phyloP scores from a whole-genome alignment of 1,140 invertebrate genomes.

The Himalopsyche phryganea region DNA sequence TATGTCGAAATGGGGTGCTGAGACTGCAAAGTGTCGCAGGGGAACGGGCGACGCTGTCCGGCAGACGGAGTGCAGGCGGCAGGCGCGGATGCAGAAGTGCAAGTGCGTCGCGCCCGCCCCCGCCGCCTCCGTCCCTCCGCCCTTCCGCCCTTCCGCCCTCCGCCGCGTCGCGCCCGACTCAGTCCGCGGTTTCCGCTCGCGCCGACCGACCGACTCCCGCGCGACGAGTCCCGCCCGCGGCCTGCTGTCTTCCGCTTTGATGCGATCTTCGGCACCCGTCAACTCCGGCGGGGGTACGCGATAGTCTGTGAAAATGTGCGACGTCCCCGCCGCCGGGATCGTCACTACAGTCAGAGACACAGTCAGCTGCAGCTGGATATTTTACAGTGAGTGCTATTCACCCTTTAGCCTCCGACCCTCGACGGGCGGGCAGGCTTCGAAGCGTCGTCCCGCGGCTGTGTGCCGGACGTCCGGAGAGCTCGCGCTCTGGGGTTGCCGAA shows the following conservation, averaged over 20 bases:
- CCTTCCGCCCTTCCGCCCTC: conserved; percentile 1
- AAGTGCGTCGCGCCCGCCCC: background rate
- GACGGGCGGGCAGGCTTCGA: too few species aligned
- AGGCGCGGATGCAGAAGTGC: background rate
- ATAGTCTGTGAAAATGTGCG: conserved; percentile 44
- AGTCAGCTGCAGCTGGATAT: conserved; percentile 60
- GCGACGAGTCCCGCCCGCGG: background rate
- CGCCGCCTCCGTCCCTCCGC: background rate
- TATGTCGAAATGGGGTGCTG: background rate
- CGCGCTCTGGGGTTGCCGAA: too few species aligned
- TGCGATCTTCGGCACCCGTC: background rate
- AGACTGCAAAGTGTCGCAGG: background rate
- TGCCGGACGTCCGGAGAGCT: too few species aligned
- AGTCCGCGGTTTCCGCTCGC: background rate
- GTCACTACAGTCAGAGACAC: conserved; percentile 56
- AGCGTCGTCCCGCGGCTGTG: too few species aligned
- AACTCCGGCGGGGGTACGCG: background rate
- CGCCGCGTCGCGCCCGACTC: background rate
- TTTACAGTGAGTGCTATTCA: conserved; percentile 55
- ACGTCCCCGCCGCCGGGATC: conserved; percentile 51
- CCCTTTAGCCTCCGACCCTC: background rate
- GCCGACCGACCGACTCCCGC: background rate
- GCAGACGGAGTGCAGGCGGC: background rate
- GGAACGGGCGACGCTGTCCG: background rate
- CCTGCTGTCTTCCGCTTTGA: background rate